Base-by-base conservation (phyloP, 2,113 vertebrate species). In the Actenoides hombroni region DNA sequence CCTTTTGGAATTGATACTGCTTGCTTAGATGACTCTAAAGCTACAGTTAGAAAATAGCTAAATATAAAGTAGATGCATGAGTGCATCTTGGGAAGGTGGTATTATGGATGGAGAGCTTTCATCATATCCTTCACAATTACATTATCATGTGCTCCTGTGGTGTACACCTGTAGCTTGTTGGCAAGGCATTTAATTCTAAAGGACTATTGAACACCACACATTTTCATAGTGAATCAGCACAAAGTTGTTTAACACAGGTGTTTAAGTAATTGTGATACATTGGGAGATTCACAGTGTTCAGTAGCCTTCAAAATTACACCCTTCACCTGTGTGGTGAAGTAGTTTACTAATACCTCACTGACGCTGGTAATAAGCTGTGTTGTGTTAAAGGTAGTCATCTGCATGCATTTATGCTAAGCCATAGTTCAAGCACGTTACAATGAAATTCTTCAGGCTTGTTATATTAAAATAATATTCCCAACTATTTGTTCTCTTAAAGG, bases 101-200 rank as follows among this genome's bases (percentile, higher is more conserved):
- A 87, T 97, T 96, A 94, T 60, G 42, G 75, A 92, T 89, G 88
- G 86, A 95, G 88, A 98, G 97, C 97, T 98, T 97, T 97, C 96
- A 98, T 94, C 89, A 88, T 85, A 96, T 97, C 91, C 95, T 97
- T 96, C 94, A 97, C 95, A 95, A 94, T 89, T 87, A 86, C 42
- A 84, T 95, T 96, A 95, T 97, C 88, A 76, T 94, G 77, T 67
- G 65, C 96, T 97, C 97, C 97, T 92, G 96, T 76, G 94, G 97
- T 78, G 97, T 93, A 97, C 98, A 98, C 97, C 97, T 98, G 98
- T 98, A 95, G 97, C 96, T 98, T 95, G 53, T 94, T 98, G 97
- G 96, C 95, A 97, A 74, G 95, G 80, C 61, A 51, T 91, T 97
- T 95, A 76, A 83, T 97, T 96, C 94, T 91, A 53, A 46, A 94